Base-by-base conservation (phyloP, 1,140 invertebrate genomes). In the Formica exsecta region DNA sequence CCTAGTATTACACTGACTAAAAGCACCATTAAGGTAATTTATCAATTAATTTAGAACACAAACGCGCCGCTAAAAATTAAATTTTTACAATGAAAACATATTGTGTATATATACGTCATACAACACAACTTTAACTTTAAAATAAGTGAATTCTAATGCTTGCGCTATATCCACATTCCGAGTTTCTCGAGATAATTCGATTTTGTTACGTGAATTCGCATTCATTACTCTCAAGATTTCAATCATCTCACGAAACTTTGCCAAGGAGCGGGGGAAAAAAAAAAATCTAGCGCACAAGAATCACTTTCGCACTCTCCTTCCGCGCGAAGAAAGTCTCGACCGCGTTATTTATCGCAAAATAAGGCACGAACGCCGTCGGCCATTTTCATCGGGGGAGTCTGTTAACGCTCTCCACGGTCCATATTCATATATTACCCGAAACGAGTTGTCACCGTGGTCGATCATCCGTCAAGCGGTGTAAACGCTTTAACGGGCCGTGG, bases 401-500 rank as follows among this genome's bases (percentile, higher is more conserved):
- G 84, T 87, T 87, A 89, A 71, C 83, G 87, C 87, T 57, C 70
- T 74, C 73, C 61, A 38, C 66, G 88, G 88, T 87, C 85, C 80
- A 85, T 90, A 90, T 86, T 90, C 88, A 80, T 86, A 85, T 85
- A 90, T 90, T 90, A 91, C 85, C 73, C 64, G 87, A 66, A 89
- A 87, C 85, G 90, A 89, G 87, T 89, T 87, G 87, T 89, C 85
- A 87, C 86, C 89, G 86, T 86, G 87, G 86, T 91, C 87, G 91
- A 92, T 92, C 91, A 93, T 93, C 91, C 91, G 90, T 92, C 92
- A 91, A 91, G 89, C 89, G 87, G 85, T 89, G 89, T 91, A 89
- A 88, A 92, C 90, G 92, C 90, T 92, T 93, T 91, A 91, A 92
- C 92, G 90, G 90, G 88, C 91, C 91, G 92, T 87, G 90, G 90